Percentiles rank a stretch among this genome's conserved stretches.
Conservation (phyloP, 2,113 vertebrate species). For the Phoxinus phoxinus region DNA sequence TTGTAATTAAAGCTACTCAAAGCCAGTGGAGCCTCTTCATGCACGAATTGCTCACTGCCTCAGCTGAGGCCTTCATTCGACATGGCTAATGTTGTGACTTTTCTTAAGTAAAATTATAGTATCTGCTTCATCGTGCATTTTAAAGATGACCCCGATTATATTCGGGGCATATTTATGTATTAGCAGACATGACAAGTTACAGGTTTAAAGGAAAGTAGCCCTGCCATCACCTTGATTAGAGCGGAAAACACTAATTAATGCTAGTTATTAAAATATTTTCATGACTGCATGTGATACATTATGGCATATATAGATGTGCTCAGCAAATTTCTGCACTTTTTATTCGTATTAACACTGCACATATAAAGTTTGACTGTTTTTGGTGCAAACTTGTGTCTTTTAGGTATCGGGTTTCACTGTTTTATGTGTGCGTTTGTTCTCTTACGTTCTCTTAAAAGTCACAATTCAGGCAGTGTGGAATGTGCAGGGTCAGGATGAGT, state of each 20-base stretch:
- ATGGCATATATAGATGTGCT: neutral
- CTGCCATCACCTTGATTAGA: neutral
- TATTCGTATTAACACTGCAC: neutral
- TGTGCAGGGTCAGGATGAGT: conserved; percentile 48
- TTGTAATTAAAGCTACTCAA: conserved; percentile 66
- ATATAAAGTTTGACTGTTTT: neutral
- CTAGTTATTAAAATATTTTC: neutral
- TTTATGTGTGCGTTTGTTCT: conserved; percentile 28
- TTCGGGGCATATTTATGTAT: neutral
- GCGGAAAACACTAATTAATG: neutral
- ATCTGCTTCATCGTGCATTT: too few species aligned
- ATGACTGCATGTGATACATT: neutral
- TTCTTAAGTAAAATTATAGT: neutral
- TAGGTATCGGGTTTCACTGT: neutral
- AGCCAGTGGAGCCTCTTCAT: conserved; percentile 7
- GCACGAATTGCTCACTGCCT: neutral
- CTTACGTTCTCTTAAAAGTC: conserved; percentile 17
- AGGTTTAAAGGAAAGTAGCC: neutral
- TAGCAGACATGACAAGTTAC: neutral
- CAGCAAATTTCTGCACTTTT: neutral
- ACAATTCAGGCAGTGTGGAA: neutral
- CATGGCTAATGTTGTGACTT: neutral
- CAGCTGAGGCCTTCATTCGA: neutral
- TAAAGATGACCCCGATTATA: neutral
- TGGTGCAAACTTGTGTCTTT: neutral